A percentile compares a stretch with the other conserved stretches of the same genome.
phyloP scores from a whole-genome alignment of 2,113 vertebrate species.

The Struthio camelus region DNA sequence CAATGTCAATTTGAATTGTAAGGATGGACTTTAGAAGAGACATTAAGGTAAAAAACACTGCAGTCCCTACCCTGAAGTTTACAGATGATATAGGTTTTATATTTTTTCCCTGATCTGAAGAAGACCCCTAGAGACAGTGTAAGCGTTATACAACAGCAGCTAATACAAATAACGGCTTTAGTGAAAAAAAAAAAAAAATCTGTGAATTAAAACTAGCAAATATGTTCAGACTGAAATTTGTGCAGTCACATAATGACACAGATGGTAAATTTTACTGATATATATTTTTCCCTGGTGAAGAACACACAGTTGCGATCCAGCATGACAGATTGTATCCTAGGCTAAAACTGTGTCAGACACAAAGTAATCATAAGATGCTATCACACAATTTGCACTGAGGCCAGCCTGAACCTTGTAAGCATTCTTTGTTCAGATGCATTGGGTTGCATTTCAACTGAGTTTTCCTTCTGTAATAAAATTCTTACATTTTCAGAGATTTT shows the following conservation, averaged over 20 bases:
- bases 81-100: neutral
- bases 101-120: neutral
- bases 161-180: neutral
- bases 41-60: neutral
- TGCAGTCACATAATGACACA: conserved; percentile 60
- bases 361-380: conserved; percentile 60
- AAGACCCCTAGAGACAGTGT: neutral
- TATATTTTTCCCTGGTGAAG: conserved; percentile 66
- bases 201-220: conserved; percentile 65
- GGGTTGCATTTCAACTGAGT: neutral
- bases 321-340: conserved; percentile 61
- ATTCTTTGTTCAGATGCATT: conserved; percentile 18
- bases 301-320: conserved; percentile 46
- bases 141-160: neutral
- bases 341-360: conserved; percentile 56
- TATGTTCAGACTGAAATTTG: conserved; percentile 56
- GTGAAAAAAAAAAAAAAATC: neutral
- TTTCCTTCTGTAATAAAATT: neutral
- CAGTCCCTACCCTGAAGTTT: neutral
- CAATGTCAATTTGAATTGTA: neutral
- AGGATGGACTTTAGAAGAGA: neutral
- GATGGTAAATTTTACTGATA: conserved; percentile 73
- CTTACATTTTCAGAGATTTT: neutral
- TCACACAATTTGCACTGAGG: conserved; percentile 44
- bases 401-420: neutral